Percentiles rank a stretch among this genome's conserved stretches.
phyloP scores from a whole-genome alignment of 1,140 invertebrate species.

The Heliconius congener region DNA sequence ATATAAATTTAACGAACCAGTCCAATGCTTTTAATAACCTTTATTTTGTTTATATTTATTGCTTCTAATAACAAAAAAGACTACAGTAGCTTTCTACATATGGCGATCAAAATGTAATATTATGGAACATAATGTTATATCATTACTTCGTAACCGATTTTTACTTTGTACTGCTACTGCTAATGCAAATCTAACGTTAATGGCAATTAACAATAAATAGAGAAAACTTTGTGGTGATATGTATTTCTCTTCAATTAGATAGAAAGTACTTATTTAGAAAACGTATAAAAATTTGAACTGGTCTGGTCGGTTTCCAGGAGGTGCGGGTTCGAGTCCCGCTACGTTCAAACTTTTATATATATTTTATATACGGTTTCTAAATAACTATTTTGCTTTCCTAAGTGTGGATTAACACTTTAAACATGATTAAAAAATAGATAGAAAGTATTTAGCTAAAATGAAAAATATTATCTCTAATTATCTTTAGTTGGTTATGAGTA shows the following conservation, averaged over 20 bases:
- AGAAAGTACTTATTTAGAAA: background rate
- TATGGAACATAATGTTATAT: background rate
- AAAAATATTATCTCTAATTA: background rate
- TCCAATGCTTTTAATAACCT: background rate
- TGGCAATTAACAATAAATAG: background rate
- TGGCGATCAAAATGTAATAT: background rate
- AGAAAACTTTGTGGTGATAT: background rate
- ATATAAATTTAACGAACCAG: background rate
- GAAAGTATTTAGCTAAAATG: background rate
- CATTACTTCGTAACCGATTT: background rate
- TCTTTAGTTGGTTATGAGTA: background rate
- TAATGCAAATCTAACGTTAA: background rate
- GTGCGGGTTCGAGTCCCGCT: too few relatives aligned
- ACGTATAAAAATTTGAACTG: too few relatives aligned
- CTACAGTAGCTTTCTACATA: background rate
- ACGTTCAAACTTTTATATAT: too few relatives aligned
- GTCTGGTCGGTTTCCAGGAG: too few relatives aligned
- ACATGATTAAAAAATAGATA: too few relatives aligned
- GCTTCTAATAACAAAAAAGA: background rate
- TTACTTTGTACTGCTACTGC: background rate
- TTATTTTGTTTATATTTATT: background rate
- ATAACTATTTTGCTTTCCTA: too few relatives aligned
- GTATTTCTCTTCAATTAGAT: background rate
- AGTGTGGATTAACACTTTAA: too few relatives aligned
- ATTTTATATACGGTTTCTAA: too few relatives aligned